Base-by-base conservation (phyloP, 2,797 vertebrate species). In the Pangasius krempfi region DNA sequence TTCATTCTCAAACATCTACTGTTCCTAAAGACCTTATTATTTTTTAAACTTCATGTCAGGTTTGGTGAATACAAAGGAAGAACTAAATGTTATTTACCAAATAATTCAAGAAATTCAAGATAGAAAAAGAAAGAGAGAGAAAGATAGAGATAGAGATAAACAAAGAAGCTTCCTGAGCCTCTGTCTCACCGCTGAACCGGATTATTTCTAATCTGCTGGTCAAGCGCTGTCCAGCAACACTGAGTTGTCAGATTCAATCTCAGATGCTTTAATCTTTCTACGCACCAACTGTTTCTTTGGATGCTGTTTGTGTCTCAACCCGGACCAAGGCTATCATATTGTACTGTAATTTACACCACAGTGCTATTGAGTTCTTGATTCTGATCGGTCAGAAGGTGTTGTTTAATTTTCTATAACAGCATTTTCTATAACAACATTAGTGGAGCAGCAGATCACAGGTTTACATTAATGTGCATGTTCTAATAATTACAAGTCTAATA, bases 181-280 rank as follows among this genome's bases (percentile, higher is more conserved):
- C 91, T 81, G 92, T 91, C 87, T 90, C 79, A 86, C 90, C 78
- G 87, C 91, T 88, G 37, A 91, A 93, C 92, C 90, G 94, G 95
- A 96, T 96, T 96, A 96, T 37, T 87, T 87, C 92, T 96, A 95
- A 96, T 96, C 95, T 93, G 75, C 92, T 92, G 94, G 91, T 91
- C 89, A 33, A 44, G 85, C 14, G 87, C 90, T 70, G 89, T 73
- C 80, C 58, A 62, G 86, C 90, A 93, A 78, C 92, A 93, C 93
- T 22, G 87, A 76, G 33, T 66, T 60, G 87, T 90, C 83, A 89
- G 64, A 94, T 95, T 95, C 93, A 94, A 88, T 93, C 85, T 95
- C 94, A 93, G 40, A 40, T 40, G 58, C 88, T 89, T 84, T 94
- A 95, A 95, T 94, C 95, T 94, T 75, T 84, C 62, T 86, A 91